phyloP scores from a whole-genome alignment of 2,888 invertebrate genomes.

The Thymelicus sylvestris region DNA sequence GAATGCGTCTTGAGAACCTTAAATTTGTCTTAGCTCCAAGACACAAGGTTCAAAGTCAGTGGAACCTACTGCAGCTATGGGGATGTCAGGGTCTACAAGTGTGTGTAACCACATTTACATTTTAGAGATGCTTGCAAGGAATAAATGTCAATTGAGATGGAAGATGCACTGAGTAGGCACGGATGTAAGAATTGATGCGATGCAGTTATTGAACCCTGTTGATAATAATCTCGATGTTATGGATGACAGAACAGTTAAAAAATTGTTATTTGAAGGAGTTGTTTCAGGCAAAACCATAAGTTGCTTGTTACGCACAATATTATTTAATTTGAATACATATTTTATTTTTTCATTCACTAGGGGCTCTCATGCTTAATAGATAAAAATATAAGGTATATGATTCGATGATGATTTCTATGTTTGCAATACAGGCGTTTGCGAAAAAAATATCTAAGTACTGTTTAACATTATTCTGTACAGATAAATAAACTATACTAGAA shows the following conservation, averaged over 20 bases:
- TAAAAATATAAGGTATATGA: too few species aligned
- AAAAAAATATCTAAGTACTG: too few species aligned
- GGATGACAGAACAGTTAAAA: constrained; percentile 31
- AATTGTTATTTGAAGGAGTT: constrained; percentile 25
- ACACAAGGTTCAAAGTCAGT: constrained; percentile 44
- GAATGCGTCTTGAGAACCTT: constrained; percentile 26
- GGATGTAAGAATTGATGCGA: constrained; percentile 72
- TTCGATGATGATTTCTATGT: too few species aligned
- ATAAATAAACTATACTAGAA: background rate
- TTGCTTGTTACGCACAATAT: too few species aligned
- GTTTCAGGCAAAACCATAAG: constrained; percentile 1
- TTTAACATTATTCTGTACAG: background rate
- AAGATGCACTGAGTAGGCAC: constrained; percentile 59
- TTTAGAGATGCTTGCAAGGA: constrained; percentile 78
- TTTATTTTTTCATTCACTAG: too few species aligned
- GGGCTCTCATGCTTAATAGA: too few species aligned
- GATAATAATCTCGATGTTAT: constrained; percentile 57
- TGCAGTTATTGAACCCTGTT: constrained; percentile 76
- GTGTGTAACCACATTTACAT: constrained; percentile 80
- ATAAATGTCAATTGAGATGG: constrained; percentile 83
- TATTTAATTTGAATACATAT: too few species aligned
- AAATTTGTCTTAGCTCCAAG: constrained; percentile 45
- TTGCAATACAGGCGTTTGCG: too few species aligned
- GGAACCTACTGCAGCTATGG: background rate
- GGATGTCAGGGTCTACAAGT: constrained; percentile 23